A percentile compares a stretch with the other conserved stretches of the same genome.
phyloP scores from a whole-genome alignment of 2,113 vertebrate genomes.

The Pituophis catenifer region DNA sequence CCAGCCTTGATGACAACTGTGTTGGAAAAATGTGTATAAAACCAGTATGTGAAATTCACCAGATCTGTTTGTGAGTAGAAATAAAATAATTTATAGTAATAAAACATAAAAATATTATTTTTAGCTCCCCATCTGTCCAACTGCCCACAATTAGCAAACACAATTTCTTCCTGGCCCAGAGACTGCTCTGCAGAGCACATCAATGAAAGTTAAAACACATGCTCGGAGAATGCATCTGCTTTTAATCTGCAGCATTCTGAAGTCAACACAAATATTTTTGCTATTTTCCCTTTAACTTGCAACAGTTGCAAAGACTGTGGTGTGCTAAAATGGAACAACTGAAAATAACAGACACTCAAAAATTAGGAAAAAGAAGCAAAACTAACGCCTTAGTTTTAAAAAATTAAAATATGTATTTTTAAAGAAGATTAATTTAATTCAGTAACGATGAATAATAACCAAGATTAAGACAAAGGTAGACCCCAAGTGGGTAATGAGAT shows the following conservation, averaged over 20 bases:
- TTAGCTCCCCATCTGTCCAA: conserved; percentile 62
- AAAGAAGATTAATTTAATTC: not conserved
- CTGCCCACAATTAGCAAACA: conserved; percentile 61
- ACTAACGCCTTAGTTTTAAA: not conserved
- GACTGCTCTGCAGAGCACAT: conserved; percentile 53
- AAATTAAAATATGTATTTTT: not conserved
- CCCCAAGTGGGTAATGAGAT: conserved; percentile 13
- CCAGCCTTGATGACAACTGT: not conserved
- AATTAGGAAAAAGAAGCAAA: conserved; percentile 25
- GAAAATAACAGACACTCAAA: conserved; percentile 51
- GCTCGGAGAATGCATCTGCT: conserved; percentile 69
- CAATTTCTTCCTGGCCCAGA: conserved; percentile 65
- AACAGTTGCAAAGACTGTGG: conserved; percentile 52
- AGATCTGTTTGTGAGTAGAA: conserved; percentile 41
- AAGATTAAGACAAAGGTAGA: not conserved
- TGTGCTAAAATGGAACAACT: conserved; percentile 27
- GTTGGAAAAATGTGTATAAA: not conserved
- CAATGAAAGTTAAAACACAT: conserved; percentile 63
- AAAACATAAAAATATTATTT: conserved; percentile 61
- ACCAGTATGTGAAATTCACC: conserved; percentile 22
- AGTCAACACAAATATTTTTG: conserved; percentile 67
- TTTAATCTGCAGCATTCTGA: conserved; percentile 67
- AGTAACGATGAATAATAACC: conserved; percentile 17
- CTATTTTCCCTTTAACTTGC: conserved; percentile 57
- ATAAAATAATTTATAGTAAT: conserved; percentile 47